A percentile compares a stretch with the other conserved stretches of the same genome.
phyloP scores from a whole-genome alignment of 2,113 vertebrate genomes.

The Cyprinodon variegatus region DNA sequence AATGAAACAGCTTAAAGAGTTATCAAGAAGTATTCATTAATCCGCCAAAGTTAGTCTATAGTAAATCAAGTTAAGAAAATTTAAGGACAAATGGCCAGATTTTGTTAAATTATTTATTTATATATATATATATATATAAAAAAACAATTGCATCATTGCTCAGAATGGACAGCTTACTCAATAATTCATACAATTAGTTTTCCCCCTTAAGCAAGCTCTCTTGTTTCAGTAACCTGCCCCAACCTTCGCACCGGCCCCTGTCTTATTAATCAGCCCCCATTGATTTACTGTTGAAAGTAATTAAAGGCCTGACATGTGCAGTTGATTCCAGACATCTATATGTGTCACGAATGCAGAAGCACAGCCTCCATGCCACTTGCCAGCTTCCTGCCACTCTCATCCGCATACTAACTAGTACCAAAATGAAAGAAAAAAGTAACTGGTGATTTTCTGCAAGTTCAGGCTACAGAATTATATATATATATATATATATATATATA shows the following conservation, averaged over 20 bases:
- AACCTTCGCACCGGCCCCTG: constrained; percentile 67
- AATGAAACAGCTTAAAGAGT: constrained; percentile 30
- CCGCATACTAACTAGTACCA: constrained; percentile 34
- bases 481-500: no score
- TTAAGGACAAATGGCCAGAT: constrained; percentile 44
- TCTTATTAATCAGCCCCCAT: constrained; percentile 77
- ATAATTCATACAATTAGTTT: constrained; percentile 82
- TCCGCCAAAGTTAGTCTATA: constrained; percentile 12
- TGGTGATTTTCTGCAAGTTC: constrained; percentile 51
- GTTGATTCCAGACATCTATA: constrained; percentile 77
- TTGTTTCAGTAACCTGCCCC: constrained; percentile 72
- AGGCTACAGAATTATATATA: constrained; percentile 1
- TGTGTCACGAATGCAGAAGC: constrained; percentile 70
- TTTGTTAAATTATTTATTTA: constrained; percentile 50
- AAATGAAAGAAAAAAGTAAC: constrained; percentile 39
- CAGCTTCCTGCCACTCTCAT: constrained; percentile 47
- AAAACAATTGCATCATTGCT: constrained; percentile 65
- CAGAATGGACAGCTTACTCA: constrained; percentile 73
- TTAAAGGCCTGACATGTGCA: constrained; percentile 77
- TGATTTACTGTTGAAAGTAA: constrained; percentile 77
- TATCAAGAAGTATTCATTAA: constrained; percentile 32
- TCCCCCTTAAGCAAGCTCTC: constrained; percentile 77
- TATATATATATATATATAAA: constrained; percentile 39
- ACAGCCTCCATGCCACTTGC: constrained; percentile 40
- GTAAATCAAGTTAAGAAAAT: constrained; percentile 48